Base-by-base conservation (phyloP, 2,888 invertebrate genomes). In the Rhogogaster chlorosoma region DNA sequence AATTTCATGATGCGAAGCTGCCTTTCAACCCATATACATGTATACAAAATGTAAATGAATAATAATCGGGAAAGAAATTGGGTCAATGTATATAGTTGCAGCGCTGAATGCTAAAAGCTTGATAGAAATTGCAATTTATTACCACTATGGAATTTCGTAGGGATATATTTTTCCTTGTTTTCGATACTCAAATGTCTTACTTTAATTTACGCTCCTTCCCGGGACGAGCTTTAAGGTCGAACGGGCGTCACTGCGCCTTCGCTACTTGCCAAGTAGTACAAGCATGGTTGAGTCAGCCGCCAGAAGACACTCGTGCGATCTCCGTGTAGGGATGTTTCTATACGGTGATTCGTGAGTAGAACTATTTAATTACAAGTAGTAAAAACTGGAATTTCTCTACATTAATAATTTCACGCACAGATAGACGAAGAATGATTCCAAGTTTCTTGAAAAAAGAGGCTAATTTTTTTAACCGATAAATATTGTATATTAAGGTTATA, bases 181-280 rank as follows among this genome's bases (percentile, higher is more conserved):
- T 64, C 57, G 49, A 80, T 15, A 80, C n/a, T 57, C 80, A 36
- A 80, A 80, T 38, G 61, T 61, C 61, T 80, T 18, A 38, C 22
- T 83, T 67, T 83, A 42, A 83, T 83, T 83, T 83, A 83, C 38
- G 64, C 12, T 67, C 45, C 7, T 83, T 42, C 42, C 42, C 64
- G 45, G 32, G 38, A 83, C 42, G 42, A 42, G 67, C 83, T 67
- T 70, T 89, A 89, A 90, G 90, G 89, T 91, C 89, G 88, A 86
- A 84, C 85, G 87, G 87, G 89, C 88, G 90, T 88, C 90, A 89
- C 87, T 84, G 84, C 87, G 90, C 88, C 89, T 91, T 89, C 87
- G 87, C 80, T 86, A 85, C 88, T 90, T 90, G 90, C 88, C 89
- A 89, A 91, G 89, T 89, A 86, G 87, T 88, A 88, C 84, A 70